Evolutionary conservation across 1,140 invertebrate genomes (phyloP).

Genomic region (Drosophila novamexicana): DNA sequence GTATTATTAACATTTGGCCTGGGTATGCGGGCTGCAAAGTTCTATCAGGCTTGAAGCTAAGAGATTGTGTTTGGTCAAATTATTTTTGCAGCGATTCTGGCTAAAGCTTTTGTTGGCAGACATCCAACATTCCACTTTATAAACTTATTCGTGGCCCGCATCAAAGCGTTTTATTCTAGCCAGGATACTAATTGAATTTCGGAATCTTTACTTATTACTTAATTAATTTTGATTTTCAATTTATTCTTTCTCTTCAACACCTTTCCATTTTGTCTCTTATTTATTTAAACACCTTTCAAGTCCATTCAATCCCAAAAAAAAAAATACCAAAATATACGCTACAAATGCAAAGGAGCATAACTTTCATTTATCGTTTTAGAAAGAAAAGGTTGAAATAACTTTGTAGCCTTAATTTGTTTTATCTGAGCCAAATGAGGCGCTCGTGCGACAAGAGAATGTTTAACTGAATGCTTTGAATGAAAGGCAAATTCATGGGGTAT

Average conservation of each 20-base stretch:
- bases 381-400: conserved; percentile 48
- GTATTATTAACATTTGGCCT: too few species aligned
- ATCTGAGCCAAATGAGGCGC: conserved; percentile 32
- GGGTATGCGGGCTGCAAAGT: too few species aligned
- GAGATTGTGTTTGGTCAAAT: too few species aligned
- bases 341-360: conserved; percentile 39
- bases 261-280: conserved; percentile 15
- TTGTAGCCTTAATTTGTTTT: conserved; percentile 45
- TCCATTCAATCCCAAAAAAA: conserved; percentile 1
- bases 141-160: too few species aligned
- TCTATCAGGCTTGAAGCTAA: too few species aligned
- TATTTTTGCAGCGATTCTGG: too few species aligned
- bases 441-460: conserved; percentile 60
- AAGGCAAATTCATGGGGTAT: conserved; percentile 26
- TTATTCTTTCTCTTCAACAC: neutral
- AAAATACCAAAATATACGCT: conserved; percentile 14
- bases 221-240: too few species aligned
- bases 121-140: too few species aligned
- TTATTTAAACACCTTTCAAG: conserved; percentile 17
- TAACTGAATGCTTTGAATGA: conserved; percentile 37
- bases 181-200: too few species aligned
- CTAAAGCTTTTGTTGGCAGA: too few species aligned
- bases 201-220: too few species aligned
- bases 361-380: conserved; percentile 11
- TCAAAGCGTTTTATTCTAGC: too few species aligned